A percentile compares a stretch with the other conserved stretches of the same genome.
These are phyloP conservation scores for Oedothorax gibbosus DNA, from an alignment of 1,140 invertebrate genomes.

Conservation along the genomic window DNA sequence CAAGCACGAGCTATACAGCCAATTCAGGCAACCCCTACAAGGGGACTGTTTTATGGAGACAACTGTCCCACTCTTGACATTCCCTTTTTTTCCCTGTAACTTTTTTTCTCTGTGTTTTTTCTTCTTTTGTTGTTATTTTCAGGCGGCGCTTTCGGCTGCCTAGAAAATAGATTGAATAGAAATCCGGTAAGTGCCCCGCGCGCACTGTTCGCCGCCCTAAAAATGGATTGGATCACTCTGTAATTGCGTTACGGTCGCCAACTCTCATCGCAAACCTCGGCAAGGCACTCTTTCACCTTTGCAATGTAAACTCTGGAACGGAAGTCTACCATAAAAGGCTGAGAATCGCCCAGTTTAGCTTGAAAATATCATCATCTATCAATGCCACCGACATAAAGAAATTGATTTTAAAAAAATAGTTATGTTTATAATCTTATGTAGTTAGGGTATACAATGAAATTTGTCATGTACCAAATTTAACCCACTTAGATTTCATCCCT, in stretches of 20 bases:
- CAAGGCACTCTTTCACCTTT: conserved; percentile 6
- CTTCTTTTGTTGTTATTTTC: conserved; percentile 45
- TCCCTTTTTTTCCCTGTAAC: neutral
- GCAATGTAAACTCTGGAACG: conserved; percentile 30
- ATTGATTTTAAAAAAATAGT: neutral
- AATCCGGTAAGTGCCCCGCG: conserved; percentile 52
- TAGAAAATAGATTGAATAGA: conserved; percentile 57
- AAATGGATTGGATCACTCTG: conserved; percentile 45
- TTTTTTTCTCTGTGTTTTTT: conserved; percentile 16
- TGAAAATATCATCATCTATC: neutral
- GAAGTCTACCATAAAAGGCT: neutral
- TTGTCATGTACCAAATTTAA: too few species aligned
- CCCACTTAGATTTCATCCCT: too few species aligned
- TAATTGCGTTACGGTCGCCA: conserved; percentile 53
- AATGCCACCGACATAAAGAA: too few species aligned
- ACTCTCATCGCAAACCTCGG: conserved; percentile 6
- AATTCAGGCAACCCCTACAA: too few species aligned
- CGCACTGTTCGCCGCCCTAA: conserved; percentile 25
- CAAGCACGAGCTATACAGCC: too few species aligned
- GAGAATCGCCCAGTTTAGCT: neutral
- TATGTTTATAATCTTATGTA: too few species aligned
- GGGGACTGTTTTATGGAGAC: conserved; percentile 30
- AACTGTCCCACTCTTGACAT: conserved; percentile 40
- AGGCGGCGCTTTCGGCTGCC: conserved; percentile 22
- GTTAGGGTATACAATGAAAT: too few species aligned